A percentile compares a stretch with the other conserved stretches of the same genome.
These are phyloP conservation scores for Fratercula arctica DNA, from an alignment of 2,797 vertebrate genomes.

Conservation along the genomic window DNA sequence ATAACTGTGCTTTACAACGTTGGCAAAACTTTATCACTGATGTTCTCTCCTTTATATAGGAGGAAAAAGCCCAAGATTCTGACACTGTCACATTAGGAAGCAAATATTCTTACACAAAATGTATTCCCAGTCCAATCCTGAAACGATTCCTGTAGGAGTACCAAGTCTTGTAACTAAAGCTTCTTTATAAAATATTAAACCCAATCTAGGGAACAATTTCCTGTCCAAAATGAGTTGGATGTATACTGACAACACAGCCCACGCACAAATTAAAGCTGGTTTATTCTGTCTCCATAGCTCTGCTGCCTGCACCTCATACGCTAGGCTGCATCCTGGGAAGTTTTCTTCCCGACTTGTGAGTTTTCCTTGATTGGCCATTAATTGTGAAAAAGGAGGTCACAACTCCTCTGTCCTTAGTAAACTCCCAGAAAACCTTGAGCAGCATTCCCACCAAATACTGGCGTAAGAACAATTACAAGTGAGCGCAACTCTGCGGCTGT, in stretches of 20 bases:
- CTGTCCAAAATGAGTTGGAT: background rate
- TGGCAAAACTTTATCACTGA: background rate
- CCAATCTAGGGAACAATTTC: background rate
- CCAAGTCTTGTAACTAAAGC: background rate
- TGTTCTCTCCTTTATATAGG: background rate
- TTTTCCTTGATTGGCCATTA: background rate
- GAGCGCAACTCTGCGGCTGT: background rate
- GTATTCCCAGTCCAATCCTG: background rate
- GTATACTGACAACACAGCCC: background rate
- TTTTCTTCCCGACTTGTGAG: accelerated
- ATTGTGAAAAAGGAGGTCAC: background rate
- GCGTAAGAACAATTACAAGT: background rate
- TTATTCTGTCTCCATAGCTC: background rate
- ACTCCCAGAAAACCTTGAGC: background rate
- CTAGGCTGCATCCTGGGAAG: background rate
- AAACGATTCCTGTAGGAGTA: background rate
- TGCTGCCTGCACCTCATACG: accelerated
- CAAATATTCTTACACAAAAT: background rate
- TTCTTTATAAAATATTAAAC: background rate
- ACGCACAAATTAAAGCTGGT: background rate
- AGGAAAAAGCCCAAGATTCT: background rate
- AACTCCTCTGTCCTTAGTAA: background rate
- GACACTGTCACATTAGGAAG: background rate
- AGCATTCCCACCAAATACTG: background rate
- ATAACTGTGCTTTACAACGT: accelerated